These are phyloP conservation scores for Chrysochloris asiatica DNA, from an alignment of 2,113 vertebrate genomes.

Conservation along the genomic window DNA sequence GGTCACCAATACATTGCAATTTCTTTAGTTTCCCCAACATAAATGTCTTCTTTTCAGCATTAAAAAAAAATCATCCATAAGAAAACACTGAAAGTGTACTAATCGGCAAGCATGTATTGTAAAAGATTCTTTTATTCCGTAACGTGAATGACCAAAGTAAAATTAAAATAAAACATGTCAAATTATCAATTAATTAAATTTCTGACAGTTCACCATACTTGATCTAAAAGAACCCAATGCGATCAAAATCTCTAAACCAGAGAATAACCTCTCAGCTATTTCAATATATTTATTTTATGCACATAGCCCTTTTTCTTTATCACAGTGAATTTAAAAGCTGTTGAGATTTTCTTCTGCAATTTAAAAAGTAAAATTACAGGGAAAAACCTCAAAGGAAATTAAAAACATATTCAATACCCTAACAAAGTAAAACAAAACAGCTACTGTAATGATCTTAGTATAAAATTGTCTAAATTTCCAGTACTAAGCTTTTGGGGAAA, in stretches of 20 bases:
- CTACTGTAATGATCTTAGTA: not conserved
- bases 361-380: constrained; percentile 39
- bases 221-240: not conserved
- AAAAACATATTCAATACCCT: not conserved
- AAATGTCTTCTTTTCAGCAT: not conserved
- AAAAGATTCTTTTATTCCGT: constrained; percentile 6
- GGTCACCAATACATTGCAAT: not conserved
- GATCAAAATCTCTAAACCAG: constrained; percentile 24
- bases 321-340: constrained; percentile 28
- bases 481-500: not conserved
- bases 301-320: not conserved
- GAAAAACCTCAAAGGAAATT: constrained; percentile 41
- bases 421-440: not conserved
- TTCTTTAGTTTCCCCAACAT: constrained; percentile 22
- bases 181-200: constrained; percentile 46
- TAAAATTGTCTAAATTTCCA: not conserved
- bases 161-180: not conserved
- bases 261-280: not conserved
- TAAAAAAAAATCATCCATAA: not conserved
- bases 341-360: not conserved
- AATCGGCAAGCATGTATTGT: not conserved
- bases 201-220: too few species aligned
- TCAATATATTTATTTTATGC: not conserved
- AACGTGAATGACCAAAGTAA: not conserved
- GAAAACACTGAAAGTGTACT: not conserved